phyloP scores from a whole-genome alignment of 1,140 invertebrate genomes.

The Cydia amplana region DNA sequence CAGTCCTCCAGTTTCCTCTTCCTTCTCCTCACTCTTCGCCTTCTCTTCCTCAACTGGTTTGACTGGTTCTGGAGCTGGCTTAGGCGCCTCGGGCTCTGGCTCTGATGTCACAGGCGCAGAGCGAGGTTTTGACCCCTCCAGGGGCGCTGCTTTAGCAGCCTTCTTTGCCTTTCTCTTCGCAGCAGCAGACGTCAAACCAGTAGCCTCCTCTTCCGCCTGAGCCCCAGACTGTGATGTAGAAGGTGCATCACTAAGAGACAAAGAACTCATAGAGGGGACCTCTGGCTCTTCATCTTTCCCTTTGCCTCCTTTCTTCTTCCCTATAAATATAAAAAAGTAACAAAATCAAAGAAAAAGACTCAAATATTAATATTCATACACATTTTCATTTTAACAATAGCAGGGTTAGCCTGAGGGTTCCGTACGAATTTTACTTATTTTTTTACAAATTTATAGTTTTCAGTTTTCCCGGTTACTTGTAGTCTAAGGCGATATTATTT shows the following conservation, averaged over 20 bases:
- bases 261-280: constrained; percentile 5
- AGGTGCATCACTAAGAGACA: constrained; percentile 16
- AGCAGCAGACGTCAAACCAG: constrained; percentile 6
- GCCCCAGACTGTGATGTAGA: constrained; percentile 5
- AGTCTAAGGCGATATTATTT: too few relatives aligned
- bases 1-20: neutral
- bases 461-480: too few relatives aligned
- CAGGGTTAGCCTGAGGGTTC: too few relatives aligned
- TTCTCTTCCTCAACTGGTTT: neutral
- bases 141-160: constrained; percentile 21
- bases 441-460: too few relatives aligned
- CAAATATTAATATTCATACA: neutral
- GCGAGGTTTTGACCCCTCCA: neutral
- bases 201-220: neutral
- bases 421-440: too few relatives aligned
- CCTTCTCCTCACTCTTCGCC: neutral
- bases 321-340: neutral
- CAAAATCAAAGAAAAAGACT: neutral
- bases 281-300: constrained; percentile 13
- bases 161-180: constrained; percentile 25
- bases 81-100: neutral
- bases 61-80: neutral
- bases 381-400: too few relatives aligned
- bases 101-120: neutral
- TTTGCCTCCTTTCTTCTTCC: constrained; percentile 21